These are phyloP conservation scores for Drosophila setifemur DNA, from an alignment of 1,140 invertebrate species.

Conservation along the genomic window DNA sequence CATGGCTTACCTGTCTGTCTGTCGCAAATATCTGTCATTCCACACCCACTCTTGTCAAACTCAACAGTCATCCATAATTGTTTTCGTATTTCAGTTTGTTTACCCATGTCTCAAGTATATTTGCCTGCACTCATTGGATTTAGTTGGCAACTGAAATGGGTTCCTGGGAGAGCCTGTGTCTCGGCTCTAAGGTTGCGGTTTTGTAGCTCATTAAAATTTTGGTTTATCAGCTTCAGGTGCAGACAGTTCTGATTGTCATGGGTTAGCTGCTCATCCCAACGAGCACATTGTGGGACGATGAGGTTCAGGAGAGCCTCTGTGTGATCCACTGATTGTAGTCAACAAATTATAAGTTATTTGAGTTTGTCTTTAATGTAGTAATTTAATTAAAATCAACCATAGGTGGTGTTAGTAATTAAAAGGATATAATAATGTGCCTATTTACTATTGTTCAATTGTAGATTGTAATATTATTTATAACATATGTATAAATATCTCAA, in stretches of 20 bases:
- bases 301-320: too few relatives aligned
- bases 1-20: neutral
- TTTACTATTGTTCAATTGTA: too few relatives aligned
- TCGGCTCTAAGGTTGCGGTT: constrained; percentile 10
- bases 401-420: too few relatives aligned
- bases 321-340: too few relatives aligned
- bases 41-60: neutral
- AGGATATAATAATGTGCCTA: too few relatives aligned
- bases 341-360: too few relatives aligned
- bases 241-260: neutral
- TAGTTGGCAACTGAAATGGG: constrained; percentile 10
- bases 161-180: neutral
- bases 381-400: too few relatives aligned
- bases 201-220: constrained; percentile 47
- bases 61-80: constrained; percentile 43
- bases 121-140: constrained; percentile 9
- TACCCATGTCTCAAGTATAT: constrained; percentile 30
- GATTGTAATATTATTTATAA: too few relatives aligned
- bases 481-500: too few relatives aligned
- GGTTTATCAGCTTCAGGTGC: constrained; percentile 2
- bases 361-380: too few relatives aligned
- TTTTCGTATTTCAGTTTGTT: constrained; percentile 32
- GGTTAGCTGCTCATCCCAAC: neutral
- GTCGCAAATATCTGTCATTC: neutral
- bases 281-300: too few relatives aligned